These are phyloP conservation scores for Mercenaria mercenaria DNA, from an alignment of 1,140 invertebrate species.

Conservation along the genomic window DNA sequence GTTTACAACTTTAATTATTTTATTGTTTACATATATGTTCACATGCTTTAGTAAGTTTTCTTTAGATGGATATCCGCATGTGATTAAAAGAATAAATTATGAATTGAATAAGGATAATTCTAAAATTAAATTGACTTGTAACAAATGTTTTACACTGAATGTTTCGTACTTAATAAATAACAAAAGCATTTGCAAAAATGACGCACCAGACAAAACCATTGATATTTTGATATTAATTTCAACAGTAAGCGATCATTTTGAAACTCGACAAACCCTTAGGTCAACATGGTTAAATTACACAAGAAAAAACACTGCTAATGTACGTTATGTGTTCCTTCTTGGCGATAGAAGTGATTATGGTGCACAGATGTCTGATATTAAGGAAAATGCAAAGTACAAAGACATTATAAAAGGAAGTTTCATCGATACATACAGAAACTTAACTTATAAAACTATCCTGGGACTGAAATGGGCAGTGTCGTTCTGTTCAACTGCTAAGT, in stretches of 20 bases:
- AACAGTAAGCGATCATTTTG: background rate
- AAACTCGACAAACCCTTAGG: constrained; percentile 26
- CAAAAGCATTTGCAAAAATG: background rate
- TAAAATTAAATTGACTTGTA: too few species aligned
- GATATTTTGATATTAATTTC: constrained; percentile 54
- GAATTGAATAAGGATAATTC: too few species aligned
- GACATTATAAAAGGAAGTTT: constrained; percentile 72
- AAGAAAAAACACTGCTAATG: constrained; percentile 18
- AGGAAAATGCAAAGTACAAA: constrained; percentile 56
- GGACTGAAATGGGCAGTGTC: constrained; percentile 66
- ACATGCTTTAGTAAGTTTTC: too few species aligned
- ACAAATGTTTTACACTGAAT: constrained; percentile 1
- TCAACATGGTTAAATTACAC: constrained; percentile 46
- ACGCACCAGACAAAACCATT: background rate
- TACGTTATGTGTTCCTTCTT: constrained; percentile 66
- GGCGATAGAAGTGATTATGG: constrained; percentile 24
- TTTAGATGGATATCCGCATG: too few species aligned
- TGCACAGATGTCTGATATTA: background rate
- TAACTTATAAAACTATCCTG: constrained; percentile 70
- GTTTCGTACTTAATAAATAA: constrained; percentile 11
- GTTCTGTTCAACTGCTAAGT: constrained; percentile 64
- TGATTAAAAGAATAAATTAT: too few species aligned
- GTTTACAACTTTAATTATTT: too few species aligned
- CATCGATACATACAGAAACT: constrained; percentile 67
- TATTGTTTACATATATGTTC: too few species aligned